phyloP scores from a whole-genome alignment of 2,888 invertebrate genomes.

The Drosophila hamatofila region DNA sequence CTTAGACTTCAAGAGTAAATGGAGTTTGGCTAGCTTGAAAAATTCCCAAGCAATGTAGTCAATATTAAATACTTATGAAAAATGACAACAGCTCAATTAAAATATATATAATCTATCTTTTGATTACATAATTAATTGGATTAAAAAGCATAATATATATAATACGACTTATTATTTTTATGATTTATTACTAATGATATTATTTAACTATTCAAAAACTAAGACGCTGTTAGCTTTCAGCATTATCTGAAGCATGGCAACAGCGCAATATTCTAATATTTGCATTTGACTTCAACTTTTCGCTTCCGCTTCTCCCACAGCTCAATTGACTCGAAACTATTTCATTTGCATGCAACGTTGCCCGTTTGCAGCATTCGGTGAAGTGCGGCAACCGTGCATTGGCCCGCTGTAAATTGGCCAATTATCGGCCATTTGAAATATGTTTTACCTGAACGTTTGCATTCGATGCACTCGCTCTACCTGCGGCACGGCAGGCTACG shows the following conservation, averaged over 20 bases:
- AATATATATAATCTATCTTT: no score
- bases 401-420: conserved; percentile 78
- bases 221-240: conserved; percentile 9
- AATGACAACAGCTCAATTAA: neutral
- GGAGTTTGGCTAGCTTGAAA: neutral
- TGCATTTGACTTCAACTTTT: neutral
- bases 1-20: neutral
- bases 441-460: conserved; percentile 64
- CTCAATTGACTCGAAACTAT: neutral
- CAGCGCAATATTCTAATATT: neutral
- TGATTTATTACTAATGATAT: no score
- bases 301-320: neutral
- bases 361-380: conserved; percentile 39
- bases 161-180: no score
- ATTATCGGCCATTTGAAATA: conserved; percentile 79
- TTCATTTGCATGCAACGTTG: conserved; percentile 45
- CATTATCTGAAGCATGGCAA: neutral
- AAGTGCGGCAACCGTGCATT: conserved; percentile 41
- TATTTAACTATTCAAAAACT: no score
- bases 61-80: neutral
- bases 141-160: no score
- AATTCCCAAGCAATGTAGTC: neutral
- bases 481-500: conserved; percentile 42
- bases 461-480: conserved; percentile 47
- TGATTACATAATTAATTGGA: no score